Conservation (phyloP, 1,140 invertebrate genomes). For the Augochlora pura region DNA sequence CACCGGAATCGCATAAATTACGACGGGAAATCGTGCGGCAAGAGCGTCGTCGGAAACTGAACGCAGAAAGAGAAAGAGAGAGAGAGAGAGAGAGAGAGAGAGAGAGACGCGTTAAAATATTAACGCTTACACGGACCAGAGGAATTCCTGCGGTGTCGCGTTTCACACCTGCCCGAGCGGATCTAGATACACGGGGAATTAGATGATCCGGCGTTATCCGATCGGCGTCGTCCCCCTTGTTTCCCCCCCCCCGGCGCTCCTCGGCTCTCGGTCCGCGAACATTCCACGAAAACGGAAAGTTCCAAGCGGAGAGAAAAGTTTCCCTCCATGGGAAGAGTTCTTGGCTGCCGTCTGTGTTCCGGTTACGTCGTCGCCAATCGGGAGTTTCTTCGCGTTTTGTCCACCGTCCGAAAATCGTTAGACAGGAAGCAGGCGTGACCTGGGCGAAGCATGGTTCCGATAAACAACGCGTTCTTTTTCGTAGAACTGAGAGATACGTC, state of each 20-base stretch:
- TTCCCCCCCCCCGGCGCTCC: neutral
- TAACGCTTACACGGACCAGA: constrained; percentile 1
- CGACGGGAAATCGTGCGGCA: neutral
- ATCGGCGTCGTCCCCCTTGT: constrained; percentile 1
- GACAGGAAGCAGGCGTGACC: neutral
- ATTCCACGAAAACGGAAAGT: constrained; percentile 14
- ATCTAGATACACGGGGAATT: constrained; percentile 21
- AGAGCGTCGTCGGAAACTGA: neutral
- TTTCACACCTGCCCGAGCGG: constrained; percentile 34
- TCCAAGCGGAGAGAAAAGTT: constrained; percentile 1
- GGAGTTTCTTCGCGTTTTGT: neutral
- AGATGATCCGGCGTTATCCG: constrained; percentile 31
- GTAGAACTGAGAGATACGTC: neutral
- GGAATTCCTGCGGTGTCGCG: constrained; percentile 14
- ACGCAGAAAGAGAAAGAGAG: too few relatives aligned
- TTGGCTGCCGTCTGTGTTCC: neutral
- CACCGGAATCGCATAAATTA: constrained; percentile 21
- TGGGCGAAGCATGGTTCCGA: neutral
- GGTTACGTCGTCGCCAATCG: too few relatives aligned
- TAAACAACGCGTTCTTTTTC: too few relatives aligned
- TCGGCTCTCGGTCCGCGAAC: neutral
- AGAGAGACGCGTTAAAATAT: constrained; percentile 7
- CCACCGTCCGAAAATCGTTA: neutral
- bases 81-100: too few relatives aligned
- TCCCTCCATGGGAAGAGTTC: constrained; percentile 18